Percentiles rank a stretch among this genome's conserved stretches.
Conservation (phyloP, 1,140 invertebrate species). For the Steinernema feltiae region DNA sequence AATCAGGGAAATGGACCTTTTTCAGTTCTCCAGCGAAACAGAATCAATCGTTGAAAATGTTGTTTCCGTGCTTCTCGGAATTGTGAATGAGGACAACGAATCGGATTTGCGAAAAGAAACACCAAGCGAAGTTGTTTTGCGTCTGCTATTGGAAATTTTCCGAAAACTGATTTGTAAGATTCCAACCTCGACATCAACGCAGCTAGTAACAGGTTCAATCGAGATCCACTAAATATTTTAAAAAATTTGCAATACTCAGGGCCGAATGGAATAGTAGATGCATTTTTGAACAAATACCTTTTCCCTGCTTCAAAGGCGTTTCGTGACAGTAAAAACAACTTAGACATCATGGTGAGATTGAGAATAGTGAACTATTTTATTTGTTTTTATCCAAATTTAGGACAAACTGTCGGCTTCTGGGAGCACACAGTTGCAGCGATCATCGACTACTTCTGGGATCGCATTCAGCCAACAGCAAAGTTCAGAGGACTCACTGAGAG, state of each 20-base stretch:
- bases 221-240: too few relatives aligned
- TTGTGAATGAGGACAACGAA: background rate
- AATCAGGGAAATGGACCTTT: background rate
- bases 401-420: background rate
- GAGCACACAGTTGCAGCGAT: background rate
- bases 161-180: background rate
- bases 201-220: background rate
- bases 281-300: background rate
- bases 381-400: too few relatives aligned
- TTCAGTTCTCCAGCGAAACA: background rate
- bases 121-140: background rate
- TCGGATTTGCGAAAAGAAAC: background rate
- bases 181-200: background rate
- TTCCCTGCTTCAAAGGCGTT: background rate
- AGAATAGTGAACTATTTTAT: too few relatives aligned
- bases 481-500: background rate
- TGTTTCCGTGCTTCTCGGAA: background rate
- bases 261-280: background rate
- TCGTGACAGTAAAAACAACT: background rate
- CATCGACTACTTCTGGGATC: background rate
- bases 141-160: background rate
- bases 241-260: too few relatives aligned
- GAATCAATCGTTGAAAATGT: background rate
- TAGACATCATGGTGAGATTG: background rate
- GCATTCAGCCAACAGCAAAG: background rate